A percentile compares a stretch with the other conserved stretches of the same genome.
Conservation (phyloP, 2,888 invertebrate genomes). For the Argyra leucocephala region DNA sequence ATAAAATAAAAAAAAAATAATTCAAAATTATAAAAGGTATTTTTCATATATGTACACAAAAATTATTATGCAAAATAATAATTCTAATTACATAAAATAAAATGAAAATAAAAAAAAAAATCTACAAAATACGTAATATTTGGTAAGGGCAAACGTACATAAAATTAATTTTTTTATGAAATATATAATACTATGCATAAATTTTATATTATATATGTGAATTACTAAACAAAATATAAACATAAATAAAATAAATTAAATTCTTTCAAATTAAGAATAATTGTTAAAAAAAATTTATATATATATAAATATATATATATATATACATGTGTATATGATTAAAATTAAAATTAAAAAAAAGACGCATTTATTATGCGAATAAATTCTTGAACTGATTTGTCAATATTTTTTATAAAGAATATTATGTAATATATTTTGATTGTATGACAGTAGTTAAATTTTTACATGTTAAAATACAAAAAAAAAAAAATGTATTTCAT, state of each 20-base stretch:
- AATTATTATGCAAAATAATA: no score
- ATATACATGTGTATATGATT: no score
- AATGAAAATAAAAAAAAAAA: neutral
- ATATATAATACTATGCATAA: no score
- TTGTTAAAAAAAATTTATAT: no score
- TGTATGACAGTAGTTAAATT: conserved; percentile 1
- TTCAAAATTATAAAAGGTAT: no score
- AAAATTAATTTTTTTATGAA: neutral
- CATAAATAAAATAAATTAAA: neutral
- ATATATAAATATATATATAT: no score
- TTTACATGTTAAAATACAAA: neutral
- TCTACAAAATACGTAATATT: conserved; percentile 1
- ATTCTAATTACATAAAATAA: neutral
- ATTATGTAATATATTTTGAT: neutral
- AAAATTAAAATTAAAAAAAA: neutral
- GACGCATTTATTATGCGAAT: neutral
- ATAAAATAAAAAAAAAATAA: no score
- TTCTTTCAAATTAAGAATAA: neutral
- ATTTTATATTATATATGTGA: neutral
- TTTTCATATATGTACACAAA: no score
- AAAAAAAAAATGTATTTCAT: neutral
- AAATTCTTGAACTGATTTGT: neutral
- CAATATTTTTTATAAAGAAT: conserved; percentile 1
- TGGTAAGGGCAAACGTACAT: neutral
- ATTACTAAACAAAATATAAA: neutral